Base-by-base conservation (phyloP, 2,797 vertebrate species). In the Zenarchopterus dispar region DNA sequence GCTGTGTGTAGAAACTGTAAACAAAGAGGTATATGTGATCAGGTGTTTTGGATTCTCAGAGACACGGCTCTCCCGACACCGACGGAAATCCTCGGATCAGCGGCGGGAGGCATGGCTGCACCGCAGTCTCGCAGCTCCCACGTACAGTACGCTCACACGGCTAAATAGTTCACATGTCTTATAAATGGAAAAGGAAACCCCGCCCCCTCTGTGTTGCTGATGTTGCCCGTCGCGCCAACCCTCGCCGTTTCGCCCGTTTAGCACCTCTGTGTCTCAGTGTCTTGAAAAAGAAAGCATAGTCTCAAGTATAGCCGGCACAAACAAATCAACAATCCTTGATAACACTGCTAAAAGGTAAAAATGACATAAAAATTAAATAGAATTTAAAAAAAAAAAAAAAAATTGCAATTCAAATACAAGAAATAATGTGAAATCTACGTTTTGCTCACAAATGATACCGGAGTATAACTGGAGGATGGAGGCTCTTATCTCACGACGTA, bases 1-100 rank as follows among this genome's bases (percentile, higher is more conserved):
- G 93, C 94, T 95, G 94, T 94, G 92, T 96, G 94, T 95, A 96
- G 94, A 94, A 96, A 95, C 95, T 96, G 96, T 97, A 97, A 98
- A 97, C 96, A 96, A 97, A 96, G 97, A 98, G 96, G 96, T 99
- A 97, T 96, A 91, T 96, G 94, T 92, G 90, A 95, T 94, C 93
- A 95, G 94, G 91, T 93, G 91, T 94, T 94, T 93, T 91, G 95
- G 94, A 95, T 95, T 95, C 67, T 89, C 93, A 90, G 87, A 95
- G 92, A 93, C 95, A 93, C 92, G 90, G 92, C 95, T 93, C 93
- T 94, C 92, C 94, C 70, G 94, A 95, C 94, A 95, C 94, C 94
- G 93, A 93, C 58, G 91, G 92, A 93, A 93, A 93, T 61, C 47
- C 22, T 56, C 58, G 91, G 93, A 93, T 94, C 94, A 90, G 93